Conservation (phyloP, 2,888 invertebrate genomes). For the Melanargia galathea region DNA sequence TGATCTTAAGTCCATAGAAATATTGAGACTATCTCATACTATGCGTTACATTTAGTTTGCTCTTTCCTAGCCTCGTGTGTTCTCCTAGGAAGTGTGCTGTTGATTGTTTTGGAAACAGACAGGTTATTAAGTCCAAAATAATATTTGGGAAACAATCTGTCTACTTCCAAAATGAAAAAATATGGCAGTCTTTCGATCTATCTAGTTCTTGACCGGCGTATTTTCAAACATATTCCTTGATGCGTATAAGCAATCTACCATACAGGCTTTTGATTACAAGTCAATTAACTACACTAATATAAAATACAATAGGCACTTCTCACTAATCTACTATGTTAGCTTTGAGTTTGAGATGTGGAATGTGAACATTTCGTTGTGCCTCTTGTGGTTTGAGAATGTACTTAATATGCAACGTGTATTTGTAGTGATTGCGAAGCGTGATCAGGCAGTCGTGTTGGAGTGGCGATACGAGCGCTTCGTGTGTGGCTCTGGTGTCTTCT, state of each 20-base stretch:
- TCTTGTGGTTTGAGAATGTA: slow-evolving; percentile 17
- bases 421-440: slow-evolving; percentile 30
- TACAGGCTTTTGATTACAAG: slow-evolving; percentile 2
- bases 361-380: slow-evolving; percentile 5
- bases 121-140: no score
- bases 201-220: no score
- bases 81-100: no score
- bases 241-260: not conserved
- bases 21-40: not conserved
- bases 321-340: not conserved
- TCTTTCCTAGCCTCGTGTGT: not conserved
- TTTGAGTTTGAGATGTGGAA: slow-evolving; percentile 4
- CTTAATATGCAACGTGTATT: slow-evolving; percentile 27
- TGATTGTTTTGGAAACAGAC: no score
- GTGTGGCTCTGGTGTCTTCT: slow-evolving; percentile 64
- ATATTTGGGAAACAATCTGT: no score
- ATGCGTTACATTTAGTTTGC: not conserved
- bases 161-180: no score
- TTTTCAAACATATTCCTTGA: no score
- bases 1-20: not conserved
- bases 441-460: slow-evolving; percentile 47
- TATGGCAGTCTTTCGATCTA: no score
- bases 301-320: not conserved
- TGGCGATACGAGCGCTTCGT: slow-evolving; percentile 52
- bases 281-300: not conserved